Base-by-base conservation (phyloP, 1,140 invertebrate genomes). In the Aphis craccivora region DNA sequence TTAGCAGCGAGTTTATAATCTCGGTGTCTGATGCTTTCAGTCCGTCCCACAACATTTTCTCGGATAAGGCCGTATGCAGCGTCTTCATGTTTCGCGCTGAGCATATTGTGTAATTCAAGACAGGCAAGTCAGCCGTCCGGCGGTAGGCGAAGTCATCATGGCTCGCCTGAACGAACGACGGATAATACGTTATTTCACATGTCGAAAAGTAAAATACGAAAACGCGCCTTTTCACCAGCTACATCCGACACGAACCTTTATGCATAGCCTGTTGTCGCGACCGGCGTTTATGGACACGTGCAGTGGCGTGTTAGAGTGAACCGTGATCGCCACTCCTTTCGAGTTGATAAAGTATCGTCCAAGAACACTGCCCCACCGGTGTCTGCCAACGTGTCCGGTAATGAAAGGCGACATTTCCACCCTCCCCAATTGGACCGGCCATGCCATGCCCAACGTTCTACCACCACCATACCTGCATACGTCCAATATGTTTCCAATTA, bases 101-200 rank as follows among this genome's bases (percentile, higher is more conserved):
- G 94, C 98, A 99, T 67, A 99, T 97, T 60, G 98, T 97, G 94
- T 99, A 99, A 93, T 97, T 98, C 93, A 99, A 95, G 94, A 97
- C 96, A 0, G 97, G 97, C 45, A 96, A 94, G 8, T 96, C 95
- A 0, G 96, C 97, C 25, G 97, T 94, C 14, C 96, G 96, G 94
- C 97, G 97, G 1, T 96, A 98, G 1, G 97, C 97, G 95, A 98
- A 98, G 37, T 97, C 96, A 94, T 98, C 97, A 94, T 97, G 96
- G 94, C 96, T 96, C 0, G 97, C 97, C 94, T 97, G 48, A 37
- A 53, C 45, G n/a, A 8, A 88, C 37, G 14, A 23, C 3, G 45
- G 43, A 14, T 48, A 35, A 25, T 20, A 18, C 14, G 35, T 45
- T 30, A 48, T 35, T 23, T 8, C 22, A 8, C 23, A 23, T 7